Evolutionary conservation across 2,113 vertebrate genomes (phyloP).

Genomic region (Dipodomys stephensi): DNA sequence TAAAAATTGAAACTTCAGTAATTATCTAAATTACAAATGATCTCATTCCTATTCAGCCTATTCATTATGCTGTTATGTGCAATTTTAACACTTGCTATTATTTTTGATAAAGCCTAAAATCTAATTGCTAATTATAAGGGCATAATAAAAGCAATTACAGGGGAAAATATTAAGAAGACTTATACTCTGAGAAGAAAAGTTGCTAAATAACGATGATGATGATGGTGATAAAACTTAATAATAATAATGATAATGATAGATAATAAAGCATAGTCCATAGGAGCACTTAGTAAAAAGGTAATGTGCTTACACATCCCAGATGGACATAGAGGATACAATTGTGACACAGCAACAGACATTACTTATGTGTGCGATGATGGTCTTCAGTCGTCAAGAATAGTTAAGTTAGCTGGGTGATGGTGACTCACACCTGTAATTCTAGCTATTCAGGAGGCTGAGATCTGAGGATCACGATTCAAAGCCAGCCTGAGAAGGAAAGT

Average conservation of each 20-base stretch:
- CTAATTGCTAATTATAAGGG: slow-evolving; percentile 19
- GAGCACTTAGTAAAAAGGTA: neutral
- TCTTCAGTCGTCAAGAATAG: neutral
- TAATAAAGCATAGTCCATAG: neutral
- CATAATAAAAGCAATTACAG: slow-evolving; percentile 17
- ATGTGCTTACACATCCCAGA: neutral
- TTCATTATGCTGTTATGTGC: neutral
- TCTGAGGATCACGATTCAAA: too few species aligned
- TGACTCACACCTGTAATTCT: too few species aligned
- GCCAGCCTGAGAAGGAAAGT: too few species aligned
- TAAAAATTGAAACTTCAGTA: neutral
- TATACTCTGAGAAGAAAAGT: slow-evolving; percentile 28
- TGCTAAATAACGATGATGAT: neutral
- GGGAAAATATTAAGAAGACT: slow-evolving; percentile 28
- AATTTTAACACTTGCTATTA: slow-evolving; percentile 23
- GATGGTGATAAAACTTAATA: neutral
- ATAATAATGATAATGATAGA: too few species aligned
- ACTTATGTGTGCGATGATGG: neutral
- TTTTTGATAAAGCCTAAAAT: slow-evolving; percentile 49
- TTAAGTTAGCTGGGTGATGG: too few species aligned
- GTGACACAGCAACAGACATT: neutral
- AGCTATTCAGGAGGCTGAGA: too few species aligned
- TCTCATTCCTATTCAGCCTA: slow-evolving; percentile 36
- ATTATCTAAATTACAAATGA: slow-evolving; percentile 51
- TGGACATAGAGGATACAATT: neutral